phyloP scores from a whole-genome alignment of 2,797 vertebrate species.

The Acanthurus leucopareius region DNA sequence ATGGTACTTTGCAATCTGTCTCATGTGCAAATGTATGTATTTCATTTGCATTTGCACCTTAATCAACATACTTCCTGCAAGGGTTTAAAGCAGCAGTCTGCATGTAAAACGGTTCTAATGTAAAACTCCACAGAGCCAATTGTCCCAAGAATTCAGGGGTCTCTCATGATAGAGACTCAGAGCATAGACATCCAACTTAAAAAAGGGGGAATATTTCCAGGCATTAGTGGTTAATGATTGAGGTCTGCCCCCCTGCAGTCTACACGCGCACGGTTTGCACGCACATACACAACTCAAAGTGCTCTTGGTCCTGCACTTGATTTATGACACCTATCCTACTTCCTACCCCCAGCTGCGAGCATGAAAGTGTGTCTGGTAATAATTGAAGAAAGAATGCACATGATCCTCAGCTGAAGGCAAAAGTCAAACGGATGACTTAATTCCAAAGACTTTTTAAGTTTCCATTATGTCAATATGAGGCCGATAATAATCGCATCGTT shows the following conservation, averaged over 20 bases:
- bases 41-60: slow-evolving; percentile 32
- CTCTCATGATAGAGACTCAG: slow-evolving; percentile 25
- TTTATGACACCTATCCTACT: slow-evolving; percentile 84
- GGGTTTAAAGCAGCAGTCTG: slow-evolving; percentile 36
- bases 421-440: slow-evolving; percentile 6
- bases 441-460: slow-evolving; percentile 15
- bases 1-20: not conserved
- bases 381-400: slow-evolving; percentile 61
- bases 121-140: slow-evolving; percentile 59
- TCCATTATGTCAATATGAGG: not conserved
- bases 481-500: not conserved
- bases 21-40: too few species aligned
- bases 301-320: slow-evolving; percentile 76
- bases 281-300: slow-evolving; percentile 54
- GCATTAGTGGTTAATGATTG: slow-evolving; percentile 87
- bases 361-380: slow-evolving; percentile 74
- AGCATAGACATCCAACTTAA: slow-evolving; percentile 30
- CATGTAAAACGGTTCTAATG: slow-evolving; percentile 70
- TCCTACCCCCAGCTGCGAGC: slow-evolving; percentile 84
- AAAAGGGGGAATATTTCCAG: slow-evolving; percentile 42
- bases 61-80: slow-evolving; percentile 57
- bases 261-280: slow-evolving; percentile 29
- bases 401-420: slow-evolving; percentile 71
- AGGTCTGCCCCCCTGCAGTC: slow-evolving; percentile 64
- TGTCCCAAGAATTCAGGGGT: slow-evolving; percentile 42